These are phyloP conservation scores for Ethmia dodecea DNA, from an alignment of 2,888 invertebrate species.

Conservation along the genomic window DNA sequence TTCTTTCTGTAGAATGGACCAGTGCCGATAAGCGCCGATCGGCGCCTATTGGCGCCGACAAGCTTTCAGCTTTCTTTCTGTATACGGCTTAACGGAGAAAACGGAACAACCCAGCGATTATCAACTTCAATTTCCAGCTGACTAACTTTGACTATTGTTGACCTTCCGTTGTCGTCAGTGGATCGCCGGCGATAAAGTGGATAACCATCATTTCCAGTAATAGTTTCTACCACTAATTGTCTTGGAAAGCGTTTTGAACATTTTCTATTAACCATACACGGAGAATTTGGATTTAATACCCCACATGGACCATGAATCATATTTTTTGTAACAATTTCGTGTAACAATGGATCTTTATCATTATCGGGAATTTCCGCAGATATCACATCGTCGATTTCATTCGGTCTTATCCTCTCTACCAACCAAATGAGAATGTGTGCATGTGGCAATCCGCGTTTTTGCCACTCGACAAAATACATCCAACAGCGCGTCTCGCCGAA, in stretches of 20 bases:
- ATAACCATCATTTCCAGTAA: constrained; percentile 3
- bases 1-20: too few relatives aligned
- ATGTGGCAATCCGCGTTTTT: neutral
- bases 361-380: neutral
- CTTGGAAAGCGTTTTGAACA: constrained; percentile 13
- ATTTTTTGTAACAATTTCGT: neutral
- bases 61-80: too few relatives aligned
- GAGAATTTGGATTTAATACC: constrained; percentile 4
- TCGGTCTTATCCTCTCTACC: constrained; percentile 7
- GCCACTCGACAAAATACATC: constrained; percentile 11
- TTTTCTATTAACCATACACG: constrained; percentile 13
- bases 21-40: too few relatives aligned
- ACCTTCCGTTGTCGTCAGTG: neutral
- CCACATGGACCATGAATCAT: neutral
- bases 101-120: constrained; percentile 24
- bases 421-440: neutral
- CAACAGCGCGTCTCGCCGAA: constrained; percentile 18
- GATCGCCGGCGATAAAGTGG: constrained; percentile 1
- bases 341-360: neutral
- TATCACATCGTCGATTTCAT: neutral
- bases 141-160: neutral
- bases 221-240: constrained; percentile 6
- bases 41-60: too few relatives aligned
- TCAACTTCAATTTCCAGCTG: constrained; percentile 19
- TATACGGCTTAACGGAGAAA: too few relatives aligned